Evolutionary conservation across 2,113 vertebrate species (phyloP).

Genomic region (Xiphophorus maculatus): DNA sequence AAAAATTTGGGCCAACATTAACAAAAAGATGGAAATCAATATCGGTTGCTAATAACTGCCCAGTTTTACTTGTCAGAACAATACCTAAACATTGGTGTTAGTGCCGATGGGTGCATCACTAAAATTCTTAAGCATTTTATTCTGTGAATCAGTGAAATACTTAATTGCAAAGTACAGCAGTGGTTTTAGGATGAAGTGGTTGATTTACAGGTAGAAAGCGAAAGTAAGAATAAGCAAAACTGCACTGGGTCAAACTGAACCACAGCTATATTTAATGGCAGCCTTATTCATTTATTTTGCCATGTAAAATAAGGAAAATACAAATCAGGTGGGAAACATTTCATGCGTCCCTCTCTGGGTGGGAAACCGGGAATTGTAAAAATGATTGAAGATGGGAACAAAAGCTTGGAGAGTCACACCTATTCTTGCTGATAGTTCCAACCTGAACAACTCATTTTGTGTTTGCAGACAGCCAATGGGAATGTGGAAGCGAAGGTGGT

Average conservation of each 20-base stretch:
- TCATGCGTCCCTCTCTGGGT: background rate
- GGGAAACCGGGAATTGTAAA: background rate
- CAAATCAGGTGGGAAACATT: background rate
- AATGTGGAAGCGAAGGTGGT: slow-evolving; percentile 95
- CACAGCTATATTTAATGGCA: background rate
- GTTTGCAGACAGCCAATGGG: slow-evolving; percentile 88
- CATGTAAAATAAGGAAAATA: background rate
- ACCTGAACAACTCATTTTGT: slow-evolving; percentile 9
- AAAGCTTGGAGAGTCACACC: no score
- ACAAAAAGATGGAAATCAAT: no score
- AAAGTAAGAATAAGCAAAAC: background rate
- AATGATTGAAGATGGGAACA: no score
- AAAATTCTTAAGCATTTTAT: no score
- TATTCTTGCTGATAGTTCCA: background rate
- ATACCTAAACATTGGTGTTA: no score
- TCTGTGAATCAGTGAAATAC: no score
- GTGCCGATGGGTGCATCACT: no score
- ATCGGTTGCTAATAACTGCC: no score
- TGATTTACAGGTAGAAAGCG: background rate
- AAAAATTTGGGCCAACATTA: no score
- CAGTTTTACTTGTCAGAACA: no score
- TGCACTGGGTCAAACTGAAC: background rate
- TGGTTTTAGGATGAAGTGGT: background rate
- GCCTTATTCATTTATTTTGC: background rate
- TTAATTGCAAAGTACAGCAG: no score